Conservation (phyloP, 2,797 vertebrate genomes). For the Lycodopsis pacificus region DNA sequence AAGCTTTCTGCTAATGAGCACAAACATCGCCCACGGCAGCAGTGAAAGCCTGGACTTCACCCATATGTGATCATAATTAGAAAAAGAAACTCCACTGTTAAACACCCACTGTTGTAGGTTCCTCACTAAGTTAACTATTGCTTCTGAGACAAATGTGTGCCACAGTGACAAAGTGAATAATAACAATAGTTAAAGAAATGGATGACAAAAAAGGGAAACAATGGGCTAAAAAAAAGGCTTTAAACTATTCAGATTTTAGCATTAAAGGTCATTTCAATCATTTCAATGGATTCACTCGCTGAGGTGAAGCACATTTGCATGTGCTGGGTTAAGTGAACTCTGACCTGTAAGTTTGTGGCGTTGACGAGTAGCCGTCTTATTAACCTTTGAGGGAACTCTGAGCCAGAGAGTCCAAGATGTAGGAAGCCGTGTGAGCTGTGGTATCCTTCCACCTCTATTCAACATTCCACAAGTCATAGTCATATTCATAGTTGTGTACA, state of each 20-base stretch:
- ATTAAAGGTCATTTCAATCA: background rate
- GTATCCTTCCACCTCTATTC: background rate
- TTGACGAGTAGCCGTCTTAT: background rate
- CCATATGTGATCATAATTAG: constrained; percentile 31
- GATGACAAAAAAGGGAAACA: background rate
- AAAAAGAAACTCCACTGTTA: background rate
- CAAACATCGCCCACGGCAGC: constrained; percentile 13
- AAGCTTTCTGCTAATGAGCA: constrained; percentile 42
- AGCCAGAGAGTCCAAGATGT: background rate
- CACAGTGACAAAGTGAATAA: background rate
- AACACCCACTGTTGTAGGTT: constrained; percentile 7
- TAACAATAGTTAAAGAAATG: background rate
- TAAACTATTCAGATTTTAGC: background rate
- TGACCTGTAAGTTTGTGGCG: background rate
- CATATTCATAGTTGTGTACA: background rate
- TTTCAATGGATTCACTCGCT: background rate
- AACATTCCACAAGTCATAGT: background rate
- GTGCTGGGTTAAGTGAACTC: background rate
- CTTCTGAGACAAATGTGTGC: constrained; percentile 3
- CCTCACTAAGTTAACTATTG: background rate
- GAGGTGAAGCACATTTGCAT: background rate
- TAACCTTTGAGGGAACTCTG: background rate
- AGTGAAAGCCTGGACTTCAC: constrained; percentile 24
- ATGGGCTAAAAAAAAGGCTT: background rate
- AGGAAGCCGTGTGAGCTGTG: background rate